phyloP scores from a whole-genome alignment of 2,888 invertebrate genomes.

The Meloe dianella region DNA sequence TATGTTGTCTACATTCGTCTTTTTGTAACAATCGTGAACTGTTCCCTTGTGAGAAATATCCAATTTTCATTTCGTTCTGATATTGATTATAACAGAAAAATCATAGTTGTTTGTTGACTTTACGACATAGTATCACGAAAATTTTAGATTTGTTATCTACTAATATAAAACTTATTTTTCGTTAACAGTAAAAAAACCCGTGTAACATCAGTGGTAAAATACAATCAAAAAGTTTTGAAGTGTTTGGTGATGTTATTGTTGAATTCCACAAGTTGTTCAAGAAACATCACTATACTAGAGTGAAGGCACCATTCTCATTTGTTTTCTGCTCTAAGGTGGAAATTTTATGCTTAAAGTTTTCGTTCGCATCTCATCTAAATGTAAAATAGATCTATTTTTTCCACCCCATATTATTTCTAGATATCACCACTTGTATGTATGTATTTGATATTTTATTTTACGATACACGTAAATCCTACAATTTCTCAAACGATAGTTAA shows the following conservation, averaged over 20 bases:
- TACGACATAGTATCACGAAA: too few relatives aligned
- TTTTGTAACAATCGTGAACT: not conserved
- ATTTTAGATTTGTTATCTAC: not conserved
- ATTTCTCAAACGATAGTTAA: too few relatives aligned
- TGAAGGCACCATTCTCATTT: conserved; percentile 23
- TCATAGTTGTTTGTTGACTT: not conserved
- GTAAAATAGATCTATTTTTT: conserved; percentile 31
- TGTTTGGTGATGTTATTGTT: conserved; percentile 16
- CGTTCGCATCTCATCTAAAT: conserved; percentile 31
- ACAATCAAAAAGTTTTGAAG: conserved; percentile 22
- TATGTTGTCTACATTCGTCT: not conserved
- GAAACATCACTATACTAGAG: not conserved
- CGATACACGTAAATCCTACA: too few relatives aligned
- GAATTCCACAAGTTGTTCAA: conserved; percentile 11
- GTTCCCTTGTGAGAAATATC: not conserved
- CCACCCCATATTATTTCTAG: conserved; percentile 7
- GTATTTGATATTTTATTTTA: too few relatives aligned
- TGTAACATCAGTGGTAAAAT: conserved; percentile 12
- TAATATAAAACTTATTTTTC: too few relatives aligned
- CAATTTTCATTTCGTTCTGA: not conserved
- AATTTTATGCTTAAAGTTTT: conserved; percentile 32
- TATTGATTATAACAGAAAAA: not conserved
- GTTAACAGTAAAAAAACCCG: not conserved
- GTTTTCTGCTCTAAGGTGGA: conserved; percentile 26
- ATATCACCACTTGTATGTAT: conserved; percentile 12